These are phyloP conservation scores for Hydroisotoma schaefferi DNA, from an alignment of 2,888 invertebrate species.

Conservation along the genomic window DNA sequence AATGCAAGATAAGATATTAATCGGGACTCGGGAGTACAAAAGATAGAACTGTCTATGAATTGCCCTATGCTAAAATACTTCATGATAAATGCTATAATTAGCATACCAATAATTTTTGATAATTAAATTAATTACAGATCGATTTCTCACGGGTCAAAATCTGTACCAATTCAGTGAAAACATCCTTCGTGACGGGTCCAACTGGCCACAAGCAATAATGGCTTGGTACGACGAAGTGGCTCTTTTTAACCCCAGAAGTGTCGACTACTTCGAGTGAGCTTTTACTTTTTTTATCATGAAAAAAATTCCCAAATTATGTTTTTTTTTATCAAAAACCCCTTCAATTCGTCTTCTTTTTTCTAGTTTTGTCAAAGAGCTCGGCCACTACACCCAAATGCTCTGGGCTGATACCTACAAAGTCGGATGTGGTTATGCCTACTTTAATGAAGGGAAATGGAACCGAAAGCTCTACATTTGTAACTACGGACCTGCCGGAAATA, in stretches of 20 bases:
- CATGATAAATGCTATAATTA: no score
- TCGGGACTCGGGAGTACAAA: no score
- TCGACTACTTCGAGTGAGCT: slow-evolving; percentile 49
- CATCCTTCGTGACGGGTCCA: slow-evolving; percentile 42
- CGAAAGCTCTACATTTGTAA: slow-evolving; percentile 81
- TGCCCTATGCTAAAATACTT: no score
- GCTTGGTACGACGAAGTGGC: slow-evolving; percentile 51
- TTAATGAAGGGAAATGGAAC: slow-evolving; percentile 66
- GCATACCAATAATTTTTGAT: no score
- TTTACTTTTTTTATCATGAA: background rate
- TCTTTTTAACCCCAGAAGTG: slow-evolving; percentile 46
- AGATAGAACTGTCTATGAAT: no score
- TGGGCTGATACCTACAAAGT: slow-evolving; percentile 82
- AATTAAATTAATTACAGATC: slow-evolving; percentile 55
- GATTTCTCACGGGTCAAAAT: slow-evolving; percentile 82
- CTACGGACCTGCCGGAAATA: slow-evolving; percentile 66
- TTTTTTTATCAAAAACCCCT: background rate
- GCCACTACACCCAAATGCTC: slow-evolving; percentile 65
- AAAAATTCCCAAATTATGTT: background rate
- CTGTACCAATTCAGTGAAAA: slow-evolving; percentile 54
- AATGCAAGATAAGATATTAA: no score
- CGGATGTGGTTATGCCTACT: slow-evolving; percentile 83
- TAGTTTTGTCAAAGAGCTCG: slow-evolving; percentile 48
- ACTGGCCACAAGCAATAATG: slow-evolving; percentile 50
- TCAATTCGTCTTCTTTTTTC: background rate